phyloP scores from a whole-genome alignment of 1,140 invertebrate genomes.

The Musca domestica region DNA sequence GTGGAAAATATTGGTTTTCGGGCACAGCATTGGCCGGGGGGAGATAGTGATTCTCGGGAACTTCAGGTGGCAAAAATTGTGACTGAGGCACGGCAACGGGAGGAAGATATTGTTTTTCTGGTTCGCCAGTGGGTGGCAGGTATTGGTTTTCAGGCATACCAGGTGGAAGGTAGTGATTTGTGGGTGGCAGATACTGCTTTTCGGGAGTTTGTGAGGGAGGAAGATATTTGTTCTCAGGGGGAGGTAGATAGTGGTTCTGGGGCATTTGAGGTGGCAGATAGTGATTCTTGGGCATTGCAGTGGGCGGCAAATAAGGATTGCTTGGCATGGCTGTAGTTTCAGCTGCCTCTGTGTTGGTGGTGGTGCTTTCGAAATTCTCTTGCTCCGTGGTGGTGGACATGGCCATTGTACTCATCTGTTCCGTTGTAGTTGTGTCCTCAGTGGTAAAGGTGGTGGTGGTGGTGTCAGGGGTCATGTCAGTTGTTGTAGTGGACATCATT shows the following conservation, averaged over 20 bases:
- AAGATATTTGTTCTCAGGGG: background rate
- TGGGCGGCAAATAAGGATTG: background rate
- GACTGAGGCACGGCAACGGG: background rate
- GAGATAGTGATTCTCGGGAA: conserved; percentile 5
- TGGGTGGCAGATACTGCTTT: too few species aligned
- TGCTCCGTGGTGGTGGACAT: too few species aligned
- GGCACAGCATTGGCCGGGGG: conserved; percentile 2
- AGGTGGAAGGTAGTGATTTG: background rate
- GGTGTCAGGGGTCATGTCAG: too few species aligned
- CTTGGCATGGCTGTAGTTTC: too few species aligned
- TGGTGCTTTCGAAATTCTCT: too few species aligned
- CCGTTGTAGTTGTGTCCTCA: too few species aligned
- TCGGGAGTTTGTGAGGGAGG: too few species aligned
- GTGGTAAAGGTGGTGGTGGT: too few species aligned
- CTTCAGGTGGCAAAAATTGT: background rate
- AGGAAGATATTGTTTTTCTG: background rate
- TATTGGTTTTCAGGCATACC: background rate
- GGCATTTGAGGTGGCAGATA: too few species aligned
- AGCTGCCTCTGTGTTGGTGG: too few species aligned
- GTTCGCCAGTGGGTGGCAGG: background rate
- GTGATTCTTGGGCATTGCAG: background rate
- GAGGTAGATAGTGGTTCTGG: background rate
- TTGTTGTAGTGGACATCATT: too few species aligned
- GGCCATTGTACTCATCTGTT: too few species aligned
- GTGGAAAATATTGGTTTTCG: conserved; percentile 20